Conservation (phyloP, 2,113 vertebrate species). For the Thinocorus orbignyianus region DNA sequence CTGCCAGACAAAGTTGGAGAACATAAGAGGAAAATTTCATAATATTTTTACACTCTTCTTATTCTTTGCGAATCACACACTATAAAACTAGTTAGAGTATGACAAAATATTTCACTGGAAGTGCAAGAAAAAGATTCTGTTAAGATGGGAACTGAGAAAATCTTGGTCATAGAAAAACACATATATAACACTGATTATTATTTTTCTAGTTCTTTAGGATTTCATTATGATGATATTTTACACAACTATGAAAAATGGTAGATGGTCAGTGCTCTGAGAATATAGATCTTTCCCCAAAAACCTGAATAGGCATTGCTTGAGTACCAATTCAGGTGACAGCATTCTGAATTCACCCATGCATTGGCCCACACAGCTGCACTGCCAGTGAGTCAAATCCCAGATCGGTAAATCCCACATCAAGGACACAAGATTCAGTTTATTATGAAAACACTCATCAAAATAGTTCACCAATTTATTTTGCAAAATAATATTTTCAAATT, state of each 20-base stretch:
- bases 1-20: not conserved
- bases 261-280: not conserved
- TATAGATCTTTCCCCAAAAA: not conserved
- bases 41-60: not conserved
- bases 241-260: not conserved
- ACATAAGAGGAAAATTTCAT: not conserved
- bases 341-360: not conserved
- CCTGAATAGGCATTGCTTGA: not conserved
- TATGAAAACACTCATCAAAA: not conserved
- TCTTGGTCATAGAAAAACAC: not conserved
- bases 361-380: not conserved
- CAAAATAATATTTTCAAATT: not conserved
- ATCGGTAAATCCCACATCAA: rapidly evolving
- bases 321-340: not conserved
- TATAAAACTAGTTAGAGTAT: not conserved
- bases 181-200: not conserved
- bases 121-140: not conserved
- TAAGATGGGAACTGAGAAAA: not conserved
- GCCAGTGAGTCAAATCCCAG: not conserved
- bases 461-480: not conserved
- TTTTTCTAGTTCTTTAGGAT: not conserved
- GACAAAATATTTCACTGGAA: not conserved
- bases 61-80: not conserved
- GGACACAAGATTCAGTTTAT: not conserved
- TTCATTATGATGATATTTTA: not conserved